Evolutionary conservation across 2,113 vertebrate species (phyloP).

Genomic region (Odocoileus hemionus): DNA sequence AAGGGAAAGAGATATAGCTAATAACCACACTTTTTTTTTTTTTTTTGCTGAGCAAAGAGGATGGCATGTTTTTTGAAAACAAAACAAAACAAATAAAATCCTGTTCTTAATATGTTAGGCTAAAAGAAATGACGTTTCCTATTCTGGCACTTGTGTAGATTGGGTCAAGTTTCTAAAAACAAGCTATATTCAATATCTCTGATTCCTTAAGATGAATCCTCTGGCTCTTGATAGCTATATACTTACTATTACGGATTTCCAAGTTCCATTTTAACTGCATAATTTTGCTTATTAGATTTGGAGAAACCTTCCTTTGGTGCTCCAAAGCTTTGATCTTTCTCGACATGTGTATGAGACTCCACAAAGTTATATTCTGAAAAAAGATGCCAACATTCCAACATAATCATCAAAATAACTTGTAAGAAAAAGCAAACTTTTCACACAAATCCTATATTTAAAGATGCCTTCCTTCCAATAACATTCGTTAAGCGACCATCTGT

Average conservation of each 20-base stretch:
- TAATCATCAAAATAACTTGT: slow-evolving; percentile 64
- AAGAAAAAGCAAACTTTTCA: slow-evolving; percentile 71
- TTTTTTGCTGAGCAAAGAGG: background rate
- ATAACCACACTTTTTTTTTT: background rate
- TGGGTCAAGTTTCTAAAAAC: slow-evolving; percentile 27
- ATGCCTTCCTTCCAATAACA: slow-evolving; percentile 70
- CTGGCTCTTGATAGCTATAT: slow-evolving; percentile 6
- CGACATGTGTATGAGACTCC: background rate
- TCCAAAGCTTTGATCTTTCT: slow-evolving; percentile 58
- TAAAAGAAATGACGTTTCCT: background rate
- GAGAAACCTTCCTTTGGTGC: background rate
- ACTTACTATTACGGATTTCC: slow-evolving; percentile 35
- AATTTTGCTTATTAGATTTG: slow-evolving; percentile 53
- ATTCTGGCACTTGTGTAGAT: background rate
- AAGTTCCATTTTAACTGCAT: slow-evolving; percentile 44
- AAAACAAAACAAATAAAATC: slow-evolving; percentile 1
- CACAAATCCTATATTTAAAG: slow-evolving; percentile 74
- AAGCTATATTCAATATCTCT: background rate
- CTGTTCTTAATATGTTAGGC: background rate
- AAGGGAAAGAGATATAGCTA: background rate
- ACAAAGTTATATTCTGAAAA: slow-evolving; percentile 51
- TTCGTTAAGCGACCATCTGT: slow-evolving; percentile 72
- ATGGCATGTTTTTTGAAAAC: background rate
- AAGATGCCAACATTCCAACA: slow-evolving; percentile 51
- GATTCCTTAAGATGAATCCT: slow-evolving; percentile 38